Evolutionary conservation across 92 coral and sea anemone species (phyloP), one percentile per base, ranked within the genome.

Genomic region (Parazoanthus atlanticus): DNA sequence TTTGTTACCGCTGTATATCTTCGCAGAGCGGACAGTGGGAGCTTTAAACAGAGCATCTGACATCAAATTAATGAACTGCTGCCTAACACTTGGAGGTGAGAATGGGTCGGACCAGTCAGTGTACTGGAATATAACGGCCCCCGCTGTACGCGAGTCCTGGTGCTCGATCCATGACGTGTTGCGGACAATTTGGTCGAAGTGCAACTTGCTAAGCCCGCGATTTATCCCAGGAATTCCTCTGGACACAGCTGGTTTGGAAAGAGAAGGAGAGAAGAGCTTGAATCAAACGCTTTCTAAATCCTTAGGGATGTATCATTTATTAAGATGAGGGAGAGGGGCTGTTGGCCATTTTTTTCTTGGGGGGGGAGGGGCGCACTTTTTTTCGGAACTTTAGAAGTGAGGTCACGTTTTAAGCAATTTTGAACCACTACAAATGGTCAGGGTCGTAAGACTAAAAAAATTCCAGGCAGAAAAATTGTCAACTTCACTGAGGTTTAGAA

Each of bases 171-270:
- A 91, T 2, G 26, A 65, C 6, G 77, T 84, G 26, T n/a, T 8
- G 29, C 54, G 58, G 40, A 91, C 86, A 30, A 65, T 79, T 6
- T 43, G 75, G 88, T 91, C 81, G 82, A 91, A 91, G 10, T 29
- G 30, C 3, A 91, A 76, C 86, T 91, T 88, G 76, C 46, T 88
- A 16, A 91, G 85, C 23, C 93, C 93, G 1, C 65, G 65, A 33
- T 65, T 33, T 0, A 91, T 88, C 69, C 70, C 86, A 58, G 88
- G 92, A 5, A 90, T 73, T 29, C 92, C 92, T 34, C 56, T 15
- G 0, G 86, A 36, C 54, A 90, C 1, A 36, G 86, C 92, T 90
- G 78, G 23, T 85, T n/a, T 10, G 23, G 26, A 69, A 31, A 23
- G 46, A 76, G 19, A 87, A 69, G 26, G 21, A 23, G 46, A 76